Conservation (phyloP, 1,140 invertebrate species). For the Drosophila trapezifrons region DNA sequence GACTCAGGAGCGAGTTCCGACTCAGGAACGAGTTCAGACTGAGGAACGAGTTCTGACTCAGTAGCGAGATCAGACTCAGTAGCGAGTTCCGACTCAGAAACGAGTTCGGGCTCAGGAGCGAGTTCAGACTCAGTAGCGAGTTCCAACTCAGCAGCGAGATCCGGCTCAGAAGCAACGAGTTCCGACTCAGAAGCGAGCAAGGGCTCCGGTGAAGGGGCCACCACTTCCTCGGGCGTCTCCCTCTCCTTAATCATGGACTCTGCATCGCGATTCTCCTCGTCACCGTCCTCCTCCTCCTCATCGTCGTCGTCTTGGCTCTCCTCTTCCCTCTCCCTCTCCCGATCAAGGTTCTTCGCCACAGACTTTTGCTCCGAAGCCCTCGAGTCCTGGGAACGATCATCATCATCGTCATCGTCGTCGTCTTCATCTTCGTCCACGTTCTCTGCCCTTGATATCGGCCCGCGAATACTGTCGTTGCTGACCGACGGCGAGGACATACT, state of each 20-base stretch:
- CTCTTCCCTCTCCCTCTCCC: not conserved
- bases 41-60: too few species aligned
- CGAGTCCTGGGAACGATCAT: constrained; percentile 15
- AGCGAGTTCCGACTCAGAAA: not conserved
- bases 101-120: not conserved
- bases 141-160: too few species aligned
- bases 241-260: not conserved
- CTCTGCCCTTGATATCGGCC: not conserved
- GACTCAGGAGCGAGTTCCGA: too few species aligned
- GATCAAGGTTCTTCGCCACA: not conserved
- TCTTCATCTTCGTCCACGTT: not conserved
- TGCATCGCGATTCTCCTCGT: not conserved
- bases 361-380: constrained; percentile 1
- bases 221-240: not conserved
- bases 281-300: not conserved
- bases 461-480: constrained; percentile 37
- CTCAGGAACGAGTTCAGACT: too few species aligned
- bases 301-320: not conserved
- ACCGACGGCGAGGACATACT: constrained; percentile 16
- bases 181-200: too few species aligned
- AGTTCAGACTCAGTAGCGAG: too few species aligned
- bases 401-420: not conserved
- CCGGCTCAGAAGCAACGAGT: too few species aligned
- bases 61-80: not conserved
- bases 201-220: not conserved